These are phyloP conservation scores for Macaria notata DNA, from an alignment of 2,888 invertebrate species.

Conservation along the genomic window DNA sequence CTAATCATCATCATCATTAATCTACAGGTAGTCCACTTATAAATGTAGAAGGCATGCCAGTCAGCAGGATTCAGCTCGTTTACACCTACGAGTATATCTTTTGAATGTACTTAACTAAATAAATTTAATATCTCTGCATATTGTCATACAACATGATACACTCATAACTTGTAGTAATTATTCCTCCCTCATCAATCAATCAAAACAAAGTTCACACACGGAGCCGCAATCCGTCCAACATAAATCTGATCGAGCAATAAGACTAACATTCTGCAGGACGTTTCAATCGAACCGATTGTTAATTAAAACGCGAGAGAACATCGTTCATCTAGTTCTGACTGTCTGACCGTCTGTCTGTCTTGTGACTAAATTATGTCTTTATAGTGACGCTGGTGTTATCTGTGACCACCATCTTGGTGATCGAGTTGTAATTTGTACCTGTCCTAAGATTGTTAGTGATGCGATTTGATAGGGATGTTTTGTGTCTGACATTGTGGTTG, in stretches of 20 bases:
- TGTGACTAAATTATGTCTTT: conserved; percentile 80
- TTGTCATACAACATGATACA: no score
- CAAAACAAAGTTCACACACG: conserved; percentile 5
- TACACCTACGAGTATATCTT: no score
- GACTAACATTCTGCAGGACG: conserved; percentile 52
- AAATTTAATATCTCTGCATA: no score
- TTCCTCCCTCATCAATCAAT: conserved; percentile 1
- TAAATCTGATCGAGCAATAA: conserved; percentile 28
- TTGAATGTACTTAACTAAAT: no score
- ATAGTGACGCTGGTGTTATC: conserved; percentile 72
- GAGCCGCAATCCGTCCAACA: conserved; percentile 16
- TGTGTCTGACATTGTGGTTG: conserved; percentile 36
- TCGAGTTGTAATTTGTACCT: conserved; percentile 78
- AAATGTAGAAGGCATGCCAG: no score
- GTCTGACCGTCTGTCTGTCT: conserved; percentile 55
- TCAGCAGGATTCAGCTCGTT: no score
- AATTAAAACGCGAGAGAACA: conserved; percentile 71
- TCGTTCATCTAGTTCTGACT: conserved; percentile 71
- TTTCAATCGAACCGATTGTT: conserved; percentile 65
- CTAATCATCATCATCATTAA: no score
- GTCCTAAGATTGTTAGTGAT: conserved; percentile 56
- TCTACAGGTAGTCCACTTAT: no score
- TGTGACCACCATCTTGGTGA: conserved; percentile 69
- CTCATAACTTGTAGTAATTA: no score
- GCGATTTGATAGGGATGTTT: conserved; percentile 51